Percentiles rank a stretch among this genome's conserved stretches.
These are phyloP conservation scores for Eucera pruinosa DNA, from an alignment of 2,888 invertebrate genomes.

Conservation along the genomic window DNA sequence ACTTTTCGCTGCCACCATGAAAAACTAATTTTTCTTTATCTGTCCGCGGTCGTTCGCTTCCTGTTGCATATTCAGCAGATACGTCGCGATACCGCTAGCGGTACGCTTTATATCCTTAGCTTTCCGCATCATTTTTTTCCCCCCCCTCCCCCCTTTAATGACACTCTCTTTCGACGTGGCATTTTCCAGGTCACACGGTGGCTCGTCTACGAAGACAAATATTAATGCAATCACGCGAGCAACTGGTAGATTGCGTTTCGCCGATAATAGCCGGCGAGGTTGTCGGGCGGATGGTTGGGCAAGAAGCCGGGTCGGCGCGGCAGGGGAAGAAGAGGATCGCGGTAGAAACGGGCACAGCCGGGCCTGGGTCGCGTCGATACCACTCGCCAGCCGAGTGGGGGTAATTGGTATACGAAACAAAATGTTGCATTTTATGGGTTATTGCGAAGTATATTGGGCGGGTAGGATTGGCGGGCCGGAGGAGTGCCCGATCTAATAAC, in stretches of 20 bases:
- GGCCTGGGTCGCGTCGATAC: constrained; percentile 14
- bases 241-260: background rate
- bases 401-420: constrained; percentile 82
- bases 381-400: constrained; percentile 55
- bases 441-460: constrained; percentile 77
- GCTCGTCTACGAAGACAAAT: background rate
- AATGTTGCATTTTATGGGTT: constrained; percentile 83
- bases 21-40: constrained; percentile 24
- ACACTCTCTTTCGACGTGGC: background rate
- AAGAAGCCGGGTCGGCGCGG: background rate
- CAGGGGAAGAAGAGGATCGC: constrained; percentile 11
- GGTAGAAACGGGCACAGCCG: constrained; percentile 19
- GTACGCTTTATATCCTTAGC: background rate
- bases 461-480: constrained; percentile 65
- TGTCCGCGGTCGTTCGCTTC: background rate
- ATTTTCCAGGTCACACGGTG: background rate
- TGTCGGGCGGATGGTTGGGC: no score
- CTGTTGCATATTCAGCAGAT: constrained; percentile 27
- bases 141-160: background rate
- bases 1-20: constrained; percentile 11
- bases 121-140: background rate
- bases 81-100: background rate
- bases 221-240: background rate
- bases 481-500: constrained; percentile 84
- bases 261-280: background rate